phyloP scores from a whole-genome alignment of 1,140 invertebrate genomes.

The Ladona fulva region DNA sequence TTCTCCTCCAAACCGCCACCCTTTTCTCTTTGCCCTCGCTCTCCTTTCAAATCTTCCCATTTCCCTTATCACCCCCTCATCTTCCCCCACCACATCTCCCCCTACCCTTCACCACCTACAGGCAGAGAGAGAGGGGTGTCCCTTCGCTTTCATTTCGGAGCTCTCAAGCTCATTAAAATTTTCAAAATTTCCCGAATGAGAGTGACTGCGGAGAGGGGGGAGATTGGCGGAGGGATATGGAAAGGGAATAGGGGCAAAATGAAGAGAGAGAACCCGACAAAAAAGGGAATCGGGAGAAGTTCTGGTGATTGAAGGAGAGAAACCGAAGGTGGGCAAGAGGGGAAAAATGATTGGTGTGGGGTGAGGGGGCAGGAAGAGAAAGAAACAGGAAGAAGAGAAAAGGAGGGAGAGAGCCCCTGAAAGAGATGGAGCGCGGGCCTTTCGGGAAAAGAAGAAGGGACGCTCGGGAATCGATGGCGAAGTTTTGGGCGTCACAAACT shows the following conservation, averaged over 20 bases:
- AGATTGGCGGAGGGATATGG: neutral
- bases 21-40: no score
- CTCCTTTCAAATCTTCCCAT: no score
- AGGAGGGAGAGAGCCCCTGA: no score
- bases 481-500: neutral
- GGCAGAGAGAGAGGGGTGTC: neutral
- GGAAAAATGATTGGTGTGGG: neutral
- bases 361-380: neutral
- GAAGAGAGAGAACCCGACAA: neutral
- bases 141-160: constrained; percentile 7
- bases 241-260: neutral
- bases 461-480: neutral
- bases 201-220: neutral
- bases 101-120: neutral
- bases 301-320: neutral
- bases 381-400: neutral
- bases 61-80: neutral
- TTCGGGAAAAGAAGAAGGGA: no score
- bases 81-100: neutral
- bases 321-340: neutral
- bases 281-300: neutral
- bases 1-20: no score
- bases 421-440: no score
- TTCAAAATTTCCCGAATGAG: constrained; percentile 9
- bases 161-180: constrained; percentile 10